Evolutionary conservation across 2,113 vertebrate genomes (phyloP).

Genomic region (Steatornis caripensis): DNA sequence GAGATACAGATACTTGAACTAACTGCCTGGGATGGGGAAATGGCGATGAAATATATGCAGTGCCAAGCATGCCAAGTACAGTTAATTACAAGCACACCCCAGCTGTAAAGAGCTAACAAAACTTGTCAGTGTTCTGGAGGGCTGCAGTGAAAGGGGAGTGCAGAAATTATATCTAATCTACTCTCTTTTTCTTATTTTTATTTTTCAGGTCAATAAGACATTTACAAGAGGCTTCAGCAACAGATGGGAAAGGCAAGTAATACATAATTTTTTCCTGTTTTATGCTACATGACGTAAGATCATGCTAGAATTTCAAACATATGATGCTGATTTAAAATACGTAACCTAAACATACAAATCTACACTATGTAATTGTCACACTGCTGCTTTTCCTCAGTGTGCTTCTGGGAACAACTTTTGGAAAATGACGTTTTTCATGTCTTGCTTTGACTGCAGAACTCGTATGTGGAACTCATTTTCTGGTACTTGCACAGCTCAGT

Average conservation of each 20-base stretch:
- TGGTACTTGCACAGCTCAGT: background rate
- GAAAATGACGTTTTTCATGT: background rate
- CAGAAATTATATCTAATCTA: background rate
- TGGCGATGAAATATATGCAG: background rate
- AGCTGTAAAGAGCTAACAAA: background rate
- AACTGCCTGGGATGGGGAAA: background rate
- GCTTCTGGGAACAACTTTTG: background rate
- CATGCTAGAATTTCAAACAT: background rate
- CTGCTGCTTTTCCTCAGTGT: background rate
- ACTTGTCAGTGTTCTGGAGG: background rate
- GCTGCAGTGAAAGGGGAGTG: background rate
- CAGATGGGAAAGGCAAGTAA: constrained; percentile 86
- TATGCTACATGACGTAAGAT: background rate
- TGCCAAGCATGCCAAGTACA: background rate
- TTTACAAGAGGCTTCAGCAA: constrained; percentile 86
- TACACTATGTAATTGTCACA: background rate
- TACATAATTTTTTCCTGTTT: background rate
- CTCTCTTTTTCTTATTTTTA: background rate
- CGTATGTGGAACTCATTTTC: background rate
- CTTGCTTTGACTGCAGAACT: background rate
- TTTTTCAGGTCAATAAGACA: constrained; percentile 85
- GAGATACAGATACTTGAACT: background rate
- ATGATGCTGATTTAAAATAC: background rate
- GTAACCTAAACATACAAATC: background rate
- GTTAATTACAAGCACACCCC: background rate